A percentile compares a stretch with the other conserved stretches of the same genome.
phyloP scores from a whole-genome alignment of 2,888 invertebrate genomes.

The Iselma pallidipennis region DNA sequence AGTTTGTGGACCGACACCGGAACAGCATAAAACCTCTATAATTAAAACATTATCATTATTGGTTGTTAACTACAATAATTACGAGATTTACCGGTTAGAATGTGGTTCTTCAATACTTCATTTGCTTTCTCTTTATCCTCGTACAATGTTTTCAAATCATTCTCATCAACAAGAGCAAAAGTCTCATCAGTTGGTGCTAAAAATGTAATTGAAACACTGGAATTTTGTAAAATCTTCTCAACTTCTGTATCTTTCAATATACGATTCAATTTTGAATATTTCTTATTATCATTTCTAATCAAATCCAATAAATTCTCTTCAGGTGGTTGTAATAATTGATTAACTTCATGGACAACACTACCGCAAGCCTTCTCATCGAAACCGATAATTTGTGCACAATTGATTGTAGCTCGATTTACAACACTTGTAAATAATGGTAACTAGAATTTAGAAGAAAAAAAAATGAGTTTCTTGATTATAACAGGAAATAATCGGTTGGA shows the following conservation, averaged over 20 bases:
- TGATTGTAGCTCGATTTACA: conserved; percentile 66
- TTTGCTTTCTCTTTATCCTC: conserved; percentile 58
- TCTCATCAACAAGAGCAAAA: conserved; percentile 58
- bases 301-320: conserved; percentile 57
- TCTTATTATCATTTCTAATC: conserved; percentile 52
- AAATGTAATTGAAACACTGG: conserved; percentile 59
- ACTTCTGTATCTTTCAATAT: conserved; percentile 58
- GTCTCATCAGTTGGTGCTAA: conserved; percentile 64
- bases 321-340: conserved; percentile 62
- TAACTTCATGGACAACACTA: conserved; percentile 68
- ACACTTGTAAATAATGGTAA: conserved; percentile 62
- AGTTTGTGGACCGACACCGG: conserved; percentile 52
- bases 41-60: conserved; percentile 21
- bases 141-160: conserved; percentile 54
- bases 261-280: conserved; percentile 55
- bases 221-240: conserved; percentile 55
- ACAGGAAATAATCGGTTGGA: not conserved
- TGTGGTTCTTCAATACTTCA: conserved; percentile 58
- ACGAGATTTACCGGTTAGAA: conserved; percentile 56
- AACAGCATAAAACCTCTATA: conserved; percentile 55
- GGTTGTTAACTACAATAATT: not conserved
- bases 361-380: conserved; percentile 70
- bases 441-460: conserved; percentile 40
- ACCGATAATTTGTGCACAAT: conserved; percentile 67
- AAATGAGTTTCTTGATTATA: conserved; percentile 2